Evolutionary conservation across 2,888 invertebrate species (phyloP).

Genomic region (Archips crataeganus): DNA sequence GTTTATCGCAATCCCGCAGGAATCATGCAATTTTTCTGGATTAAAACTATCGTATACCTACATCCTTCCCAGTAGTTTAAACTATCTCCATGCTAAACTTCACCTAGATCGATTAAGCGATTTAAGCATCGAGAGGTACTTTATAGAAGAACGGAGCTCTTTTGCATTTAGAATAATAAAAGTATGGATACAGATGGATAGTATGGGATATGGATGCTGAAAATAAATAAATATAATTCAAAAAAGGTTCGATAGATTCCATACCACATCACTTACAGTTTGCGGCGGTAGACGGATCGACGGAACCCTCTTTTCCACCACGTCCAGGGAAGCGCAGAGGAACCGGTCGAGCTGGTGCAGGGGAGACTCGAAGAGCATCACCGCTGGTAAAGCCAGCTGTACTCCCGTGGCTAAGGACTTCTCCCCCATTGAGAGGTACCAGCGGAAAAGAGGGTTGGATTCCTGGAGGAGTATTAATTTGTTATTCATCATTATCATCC

Average conservation of each 20-base stretch:
- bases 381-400: constrained; percentile 90
- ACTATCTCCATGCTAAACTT: too few relatives aligned
- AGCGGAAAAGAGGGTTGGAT: constrained; percentile 89
- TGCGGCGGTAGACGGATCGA: constrained; percentile 93
- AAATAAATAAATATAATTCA: constrained; percentile 16
- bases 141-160: too few relatives aligned
- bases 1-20: too few relatives aligned
- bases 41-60: too few relatives aligned
- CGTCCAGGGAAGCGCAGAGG: constrained; percentile 93
- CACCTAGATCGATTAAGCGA: too few relatives aligned
- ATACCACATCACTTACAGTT: constrained; percentile 86
- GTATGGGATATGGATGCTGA: too few relatives aligned
- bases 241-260: constrained; percentile 11
- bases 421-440: constrained; percentile 92
- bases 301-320: constrained; percentile 94
- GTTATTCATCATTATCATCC: background rate
- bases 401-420: constrained; percentile 90
- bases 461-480: constrained; percentile 72
- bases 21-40: too few relatives aligned
- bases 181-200: too few relatives aligned
- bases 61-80: too few relatives aligned
- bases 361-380: constrained; percentile 90
- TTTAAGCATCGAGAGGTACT: too few relatives aligned
- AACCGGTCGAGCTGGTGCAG: constrained; percentile 90
- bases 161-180: too few relatives aligned